Evolutionary conservation across 1,140 invertebrate genomes (phyloP), one percentile per base, ranked within the genome.

Genomic region (Hypsibius dujardini): DNA sequence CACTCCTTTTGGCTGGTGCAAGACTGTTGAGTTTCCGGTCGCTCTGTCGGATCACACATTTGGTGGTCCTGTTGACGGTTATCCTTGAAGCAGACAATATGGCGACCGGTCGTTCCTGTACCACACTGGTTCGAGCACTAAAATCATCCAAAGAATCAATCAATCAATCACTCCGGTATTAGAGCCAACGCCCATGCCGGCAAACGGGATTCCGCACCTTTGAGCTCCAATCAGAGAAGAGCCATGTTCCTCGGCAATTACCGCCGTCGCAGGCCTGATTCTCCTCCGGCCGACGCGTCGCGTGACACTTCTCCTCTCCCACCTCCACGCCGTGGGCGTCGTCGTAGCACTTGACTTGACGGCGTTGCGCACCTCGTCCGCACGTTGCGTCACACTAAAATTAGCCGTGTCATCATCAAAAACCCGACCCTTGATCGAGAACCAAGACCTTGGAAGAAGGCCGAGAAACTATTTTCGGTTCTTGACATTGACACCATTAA

Each of bases 1-100:
- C 86, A 88, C 2, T 82, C 79, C 71, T 82, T 82, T 47, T 83
- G 83, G 60, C 83, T 84, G 70, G 81, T 81, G 74, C 87, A 89
- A 1, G 82, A 80, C 74, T 85, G 79, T 1, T 81, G 81, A 1
- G 79, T 81, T 71, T 83, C 81, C 0, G 87, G 86, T 74, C 83
- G 84, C 15, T 79, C 76, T 28, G 77, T 77, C 1, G 79, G 74
- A 46, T 82, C 79, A 75, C 86, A 87, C 50, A 78, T 47, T 71
- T 77, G 76, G 56, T 75, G 78, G 71, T 79, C 78, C 46, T 77
- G 79, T 46, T 76, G 71, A 77, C 79, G 72, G 76, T 70, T 79
- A 79, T 74, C 78, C 78, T 83, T 81, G 1, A 84, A 82, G 74
- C 86, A 87, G 15, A 84, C 79, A 1, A 86, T 84, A 40, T 83